These are phyloP conservation scores for Aporrectodea caliginosa DNA, from an alignment of 1,140 invertebrate genomes.

Conservation along the genomic window DNA sequence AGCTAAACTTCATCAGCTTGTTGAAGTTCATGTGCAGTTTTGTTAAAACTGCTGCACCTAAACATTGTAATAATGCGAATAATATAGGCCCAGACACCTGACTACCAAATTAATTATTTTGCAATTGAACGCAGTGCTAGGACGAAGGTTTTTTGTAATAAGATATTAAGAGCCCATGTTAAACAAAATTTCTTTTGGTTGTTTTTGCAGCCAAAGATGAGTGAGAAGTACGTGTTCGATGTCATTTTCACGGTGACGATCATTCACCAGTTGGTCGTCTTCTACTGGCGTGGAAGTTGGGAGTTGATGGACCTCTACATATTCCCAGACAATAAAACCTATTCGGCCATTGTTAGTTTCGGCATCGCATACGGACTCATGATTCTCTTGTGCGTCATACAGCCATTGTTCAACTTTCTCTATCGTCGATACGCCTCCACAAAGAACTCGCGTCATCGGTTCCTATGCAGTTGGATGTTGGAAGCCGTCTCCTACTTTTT, in stretches of 20 bases:
- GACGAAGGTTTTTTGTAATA: no score
- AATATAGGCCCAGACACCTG: no score
- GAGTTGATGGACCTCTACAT: conserved; percentile 5
- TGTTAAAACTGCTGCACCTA: no score
- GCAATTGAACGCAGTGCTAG: no score
- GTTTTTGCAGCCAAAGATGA: background rate
- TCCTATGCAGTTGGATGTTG: conserved; percentile 1
- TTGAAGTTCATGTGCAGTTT: no score
- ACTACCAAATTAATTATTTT: no score
- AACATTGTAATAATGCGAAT: no score
- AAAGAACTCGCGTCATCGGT: background rate
- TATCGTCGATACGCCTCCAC: background rate
- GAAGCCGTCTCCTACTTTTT: conserved; percentile 4
- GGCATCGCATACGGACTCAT: conserved; percentile 11
- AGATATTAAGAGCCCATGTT: no score
- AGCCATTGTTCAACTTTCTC: conserved; percentile 9
- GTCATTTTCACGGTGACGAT: conserved; percentile 6
- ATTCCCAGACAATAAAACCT: background rate
- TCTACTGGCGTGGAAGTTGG: conserved; percentile 18
- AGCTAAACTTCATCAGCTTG: no score
- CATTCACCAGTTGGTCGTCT: conserved; percentile 22
- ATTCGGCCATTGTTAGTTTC: conserved; percentile 5
- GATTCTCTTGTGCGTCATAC: conserved; percentile 13
- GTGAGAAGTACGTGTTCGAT: background rate
- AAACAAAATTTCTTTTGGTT: no score